phyloP scores from a whole-genome alignment of 2,888 invertebrate species.

The Griposia aprilina region DNA sequence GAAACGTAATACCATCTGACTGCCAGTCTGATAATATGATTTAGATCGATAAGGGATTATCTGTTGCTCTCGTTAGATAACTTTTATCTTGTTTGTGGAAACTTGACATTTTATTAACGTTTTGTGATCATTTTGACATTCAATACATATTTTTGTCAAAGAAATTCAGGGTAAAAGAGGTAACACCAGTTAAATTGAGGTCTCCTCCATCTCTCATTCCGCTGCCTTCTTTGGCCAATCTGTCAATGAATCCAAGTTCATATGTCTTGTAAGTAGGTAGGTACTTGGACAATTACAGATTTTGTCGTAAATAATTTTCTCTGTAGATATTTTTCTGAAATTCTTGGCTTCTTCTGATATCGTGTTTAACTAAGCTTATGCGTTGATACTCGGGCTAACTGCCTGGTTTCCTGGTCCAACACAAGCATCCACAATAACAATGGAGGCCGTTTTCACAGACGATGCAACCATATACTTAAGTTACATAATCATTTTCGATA shows the following conservation, averaged over 20 bases:
- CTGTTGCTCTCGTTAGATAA: slow-evolving; percentile 36
- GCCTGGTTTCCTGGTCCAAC: neutral
- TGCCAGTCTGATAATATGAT: slow-evolving; percentile 26
- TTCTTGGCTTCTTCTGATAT: no score
- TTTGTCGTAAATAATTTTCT: neutral
- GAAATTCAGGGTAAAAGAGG: neutral
- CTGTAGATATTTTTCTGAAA: neutral
- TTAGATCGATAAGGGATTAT: slow-evolving; percentile 38
- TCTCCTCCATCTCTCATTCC: neutral
- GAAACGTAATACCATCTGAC: slow-evolving; percentile 52
- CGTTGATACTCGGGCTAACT: no score
- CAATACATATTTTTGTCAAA: neutral
- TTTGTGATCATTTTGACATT: neutral
- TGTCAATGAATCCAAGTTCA: neutral
- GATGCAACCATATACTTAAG: neutral
- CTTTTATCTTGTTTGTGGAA: slow-evolving; percentile 19
- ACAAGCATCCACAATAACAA: neutral
- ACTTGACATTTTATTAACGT: slow-evolving; percentile 2
- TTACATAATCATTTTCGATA: slow-evolving; percentile 9
- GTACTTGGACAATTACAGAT: neutral
- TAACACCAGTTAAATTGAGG: neutral
- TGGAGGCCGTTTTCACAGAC: neutral
- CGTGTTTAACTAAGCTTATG: neutral
- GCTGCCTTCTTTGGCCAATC: neutral
- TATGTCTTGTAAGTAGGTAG: neutral